Percentiles rank a stretch among this genome's conserved stretches.
phyloP scores from a whole-genome alignment of 2,888 invertebrate genomes.

The Phortica okadai region DNA sequence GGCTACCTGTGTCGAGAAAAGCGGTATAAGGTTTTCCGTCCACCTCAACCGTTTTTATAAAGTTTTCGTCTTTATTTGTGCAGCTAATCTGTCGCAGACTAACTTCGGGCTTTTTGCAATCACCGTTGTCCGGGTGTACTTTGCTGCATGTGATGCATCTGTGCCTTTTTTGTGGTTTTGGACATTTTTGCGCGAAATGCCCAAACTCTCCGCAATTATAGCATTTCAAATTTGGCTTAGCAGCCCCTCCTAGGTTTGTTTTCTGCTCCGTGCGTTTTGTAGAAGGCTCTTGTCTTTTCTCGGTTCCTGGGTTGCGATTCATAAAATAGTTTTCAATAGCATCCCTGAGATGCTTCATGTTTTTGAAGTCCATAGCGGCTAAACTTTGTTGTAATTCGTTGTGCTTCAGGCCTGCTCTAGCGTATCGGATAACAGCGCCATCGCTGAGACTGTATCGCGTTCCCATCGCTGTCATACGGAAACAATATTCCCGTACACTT shows the following conservation, averaged over 20 bases:
- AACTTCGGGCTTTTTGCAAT: constrained; percentile 37
- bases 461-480: constrained; percentile 37
- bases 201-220: too few species aligned
- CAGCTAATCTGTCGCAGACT: constrained; percentile 30
- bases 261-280: neutral
- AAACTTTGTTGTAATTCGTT: constrained; percentile 32
- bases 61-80: constrained; percentile 28
- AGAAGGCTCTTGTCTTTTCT: neutral
- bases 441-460: constrained; percentile 34
- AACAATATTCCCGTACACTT: constrained; percentile 33
- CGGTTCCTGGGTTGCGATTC: constrained; percentile 24
- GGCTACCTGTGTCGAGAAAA: constrained; percentile 40
- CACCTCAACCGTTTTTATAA: constrained; percentile 26
- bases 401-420: constrained; percentile 36
- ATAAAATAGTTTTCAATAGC: constrained; percentile 30
- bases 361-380: constrained; percentile 22
- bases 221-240: too few species aligned
- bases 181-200: constrained; percentile 26
- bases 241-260: neutral
- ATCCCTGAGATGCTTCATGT: constrained; percentile 28
- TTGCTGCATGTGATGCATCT: constrained; percentile 36
- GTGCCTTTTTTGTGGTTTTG: constrained; percentile 33
- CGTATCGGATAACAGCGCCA: constrained; percentile 30
- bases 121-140: constrained; percentile 34
- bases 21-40: constrained; percentile 28